These are phyloP conservation scores for Yoshiicerus persimilis DNA, from an alignment of 1,140 invertebrate species.

Conservation along the genomic window DNA sequence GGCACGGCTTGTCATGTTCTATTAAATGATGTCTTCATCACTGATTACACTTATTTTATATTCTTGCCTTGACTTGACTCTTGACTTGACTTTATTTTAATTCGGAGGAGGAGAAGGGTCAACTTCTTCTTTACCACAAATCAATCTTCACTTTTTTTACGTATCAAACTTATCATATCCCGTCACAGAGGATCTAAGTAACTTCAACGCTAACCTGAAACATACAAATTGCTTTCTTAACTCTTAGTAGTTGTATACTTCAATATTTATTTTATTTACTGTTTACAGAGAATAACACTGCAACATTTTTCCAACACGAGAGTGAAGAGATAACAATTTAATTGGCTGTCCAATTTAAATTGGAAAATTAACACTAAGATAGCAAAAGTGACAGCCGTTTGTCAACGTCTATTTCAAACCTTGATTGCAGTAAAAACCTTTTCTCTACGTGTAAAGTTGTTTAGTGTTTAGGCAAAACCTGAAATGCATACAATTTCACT, in stretches of 20 bases:
- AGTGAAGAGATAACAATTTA: background rate
- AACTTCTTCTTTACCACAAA: background rate
- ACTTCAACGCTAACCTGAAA: background rate
- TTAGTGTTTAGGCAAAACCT: background rate
- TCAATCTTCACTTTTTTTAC: background rate
- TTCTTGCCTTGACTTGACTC: background rate
- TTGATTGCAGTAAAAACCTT: background rate
- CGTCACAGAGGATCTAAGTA: background rate
- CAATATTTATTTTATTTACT: background rate
- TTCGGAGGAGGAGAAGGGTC: conserved; percentile 3
- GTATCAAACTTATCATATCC: background rate
- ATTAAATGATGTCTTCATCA: conserved; percentile 21
- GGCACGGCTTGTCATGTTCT: conserved; percentile 5
- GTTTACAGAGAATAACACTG: background rate
- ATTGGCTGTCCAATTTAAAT: background rate
- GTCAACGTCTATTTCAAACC: background rate
- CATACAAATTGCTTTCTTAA: background rate
- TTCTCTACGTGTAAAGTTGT: background rate
- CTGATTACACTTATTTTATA: background rate
- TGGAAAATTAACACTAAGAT: background rate
- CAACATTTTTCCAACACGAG: background rate
- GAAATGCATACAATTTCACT: background rate
- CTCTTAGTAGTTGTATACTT: background rate
- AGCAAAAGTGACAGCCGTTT: background rate
- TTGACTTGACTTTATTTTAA: background rate